Conservation (phyloP, 2,888 invertebrate species). For the Diploptera punctata region DNA sequence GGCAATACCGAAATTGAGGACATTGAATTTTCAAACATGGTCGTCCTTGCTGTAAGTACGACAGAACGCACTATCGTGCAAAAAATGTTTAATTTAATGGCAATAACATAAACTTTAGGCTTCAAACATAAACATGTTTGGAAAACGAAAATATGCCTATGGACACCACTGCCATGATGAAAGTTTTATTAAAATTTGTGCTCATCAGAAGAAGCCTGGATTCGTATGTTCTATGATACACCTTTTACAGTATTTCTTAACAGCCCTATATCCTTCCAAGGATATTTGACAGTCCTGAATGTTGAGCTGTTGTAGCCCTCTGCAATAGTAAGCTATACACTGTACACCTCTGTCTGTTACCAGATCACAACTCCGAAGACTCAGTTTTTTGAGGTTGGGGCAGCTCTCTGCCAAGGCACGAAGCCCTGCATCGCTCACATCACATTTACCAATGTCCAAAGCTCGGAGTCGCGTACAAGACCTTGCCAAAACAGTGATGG, state of each 20-base stretch:
- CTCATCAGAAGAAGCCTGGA: slow-evolving; percentile 89
- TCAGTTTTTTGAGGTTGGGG: slow-evolving; percentile 88
- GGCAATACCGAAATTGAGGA: too few relatives aligned
- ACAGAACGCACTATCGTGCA: too few relatives aligned
- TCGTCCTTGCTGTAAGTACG: too few relatives aligned
- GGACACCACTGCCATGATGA: too few relatives aligned
- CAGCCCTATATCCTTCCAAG: slow-evolving; percentile 86
- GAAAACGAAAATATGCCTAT: too few relatives aligned
- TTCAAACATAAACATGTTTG: too few relatives aligned
- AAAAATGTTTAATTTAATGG: too few relatives aligned
- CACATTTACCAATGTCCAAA: slow-evolving; percentile 91
- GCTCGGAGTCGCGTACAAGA: slow-evolving; percentile 87
- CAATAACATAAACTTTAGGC: too few relatives aligned
- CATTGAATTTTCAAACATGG: too few relatives aligned
- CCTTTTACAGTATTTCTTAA: slow-evolving; percentile 90
- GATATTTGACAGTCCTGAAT: slow-evolving; percentile 94
- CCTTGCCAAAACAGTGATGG: slow-evolving; percentile 83
- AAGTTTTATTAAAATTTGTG: too few relatives aligned
- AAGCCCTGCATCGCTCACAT: slow-evolving; percentile 89
- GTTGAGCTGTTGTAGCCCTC: slow-evolving; percentile 88
- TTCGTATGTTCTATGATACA: slow-evolving; percentile 96
- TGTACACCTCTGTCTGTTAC: slow-evolving; percentile 89
- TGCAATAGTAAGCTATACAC: slow-evolving; percentile 87
- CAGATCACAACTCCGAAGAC: slow-evolving; percentile 88
- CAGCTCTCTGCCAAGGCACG: slow-evolving; percentile 87